phyloP scores from a whole-genome alignment of 2,888 invertebrate species.

The Psococerastis gibbosa region DNA sequence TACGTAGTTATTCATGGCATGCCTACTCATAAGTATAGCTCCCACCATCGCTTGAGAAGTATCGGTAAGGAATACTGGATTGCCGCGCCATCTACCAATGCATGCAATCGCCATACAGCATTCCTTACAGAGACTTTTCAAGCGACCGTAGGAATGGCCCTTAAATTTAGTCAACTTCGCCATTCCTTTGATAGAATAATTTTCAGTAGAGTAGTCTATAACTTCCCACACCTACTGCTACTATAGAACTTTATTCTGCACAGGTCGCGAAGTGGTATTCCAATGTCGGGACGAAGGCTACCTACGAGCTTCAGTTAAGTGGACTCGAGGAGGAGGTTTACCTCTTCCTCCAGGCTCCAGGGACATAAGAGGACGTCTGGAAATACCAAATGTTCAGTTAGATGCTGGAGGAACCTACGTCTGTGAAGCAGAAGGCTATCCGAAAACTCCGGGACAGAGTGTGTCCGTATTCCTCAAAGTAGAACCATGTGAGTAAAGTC shows the following conservation, averaged over 20 bases:
- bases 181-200: too few relatives aligned
- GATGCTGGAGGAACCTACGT: conserved; percentile 65
- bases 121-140: too few relatives aligned
- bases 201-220: too few relatives aligned
- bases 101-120: too few relatives aligned
- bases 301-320: conserved; percentile 50
- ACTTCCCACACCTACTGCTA: too few relatives aligned
- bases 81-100: too few relatives aligned
- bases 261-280: conserved; percentile 83
- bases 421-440: conserved; percentile 57
- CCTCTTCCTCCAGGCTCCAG: conserved; percentile 58
- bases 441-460: conserved; percentile 41
- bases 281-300: conserved; percentile 84
- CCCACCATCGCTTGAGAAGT: too few relatives aligned
- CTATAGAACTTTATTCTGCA: conserved; percentile 9
- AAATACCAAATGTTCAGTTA: conserved; percentile 60
- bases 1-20: too few relatives aligned
- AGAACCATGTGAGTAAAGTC: conserved; percentile 49
- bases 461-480: conserved; percentile 51
- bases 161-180: too few relatives aligned
- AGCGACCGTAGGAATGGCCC: too few relatives aligned
- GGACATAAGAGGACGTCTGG: conserved; percentile 59
- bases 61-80: too few relatives aligned
- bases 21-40: too few relatives aligned
- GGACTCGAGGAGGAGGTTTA: conserved; percentile 49